phyloP scores from a whole-genome alignment of 2,113 vertebrate genomes.

The Capricornis sumatraensis region DNA sequence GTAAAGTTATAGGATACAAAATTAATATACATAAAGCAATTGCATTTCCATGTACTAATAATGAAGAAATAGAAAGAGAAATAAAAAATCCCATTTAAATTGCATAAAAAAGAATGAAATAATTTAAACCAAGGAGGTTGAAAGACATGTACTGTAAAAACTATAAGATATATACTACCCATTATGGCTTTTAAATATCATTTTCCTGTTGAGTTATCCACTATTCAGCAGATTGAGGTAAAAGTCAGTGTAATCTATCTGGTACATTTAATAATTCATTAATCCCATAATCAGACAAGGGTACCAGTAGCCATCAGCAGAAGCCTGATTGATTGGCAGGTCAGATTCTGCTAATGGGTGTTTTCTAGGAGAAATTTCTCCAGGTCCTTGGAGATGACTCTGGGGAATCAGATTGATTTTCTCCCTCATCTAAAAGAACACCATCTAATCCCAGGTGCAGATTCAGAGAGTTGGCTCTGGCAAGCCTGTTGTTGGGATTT shows the following conservation, averaged over 20 bases:
- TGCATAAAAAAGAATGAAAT: not conserved
- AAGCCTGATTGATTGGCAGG: constrained; percentile 73
- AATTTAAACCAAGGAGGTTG: not conserved
- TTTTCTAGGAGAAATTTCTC: constrained; percentile 71
- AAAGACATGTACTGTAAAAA: not conserved
- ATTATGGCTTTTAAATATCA: constrained; percentile 25
- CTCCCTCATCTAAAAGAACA: not conserved
- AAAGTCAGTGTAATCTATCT: constrained; percentile 71
- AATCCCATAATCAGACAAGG: constrained; percentile 73
- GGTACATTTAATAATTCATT: constrained; percentile 65
- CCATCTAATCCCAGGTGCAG: not conserved
- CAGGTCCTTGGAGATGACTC: not conserved
- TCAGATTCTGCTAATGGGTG: constrained; percentile 68
- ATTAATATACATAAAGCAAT: not conserved
- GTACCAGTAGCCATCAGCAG: constrained; percentile 70
- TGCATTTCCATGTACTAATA: not conserved
- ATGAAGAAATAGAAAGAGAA: not conserved
- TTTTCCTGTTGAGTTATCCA: not conserved
- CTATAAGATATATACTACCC: not conserved
- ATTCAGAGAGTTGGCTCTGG: not conserved
- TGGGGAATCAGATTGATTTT: not conserved
- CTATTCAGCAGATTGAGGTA: constrained; percentile 59
- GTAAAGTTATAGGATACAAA: not conserved
- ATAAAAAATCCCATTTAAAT: not conserved
- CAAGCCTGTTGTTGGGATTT: not conserved